phyloP scores from a whole-genome alignment of 1,140 invertebrate species.

The Kradibia gibbosae region DNA sequence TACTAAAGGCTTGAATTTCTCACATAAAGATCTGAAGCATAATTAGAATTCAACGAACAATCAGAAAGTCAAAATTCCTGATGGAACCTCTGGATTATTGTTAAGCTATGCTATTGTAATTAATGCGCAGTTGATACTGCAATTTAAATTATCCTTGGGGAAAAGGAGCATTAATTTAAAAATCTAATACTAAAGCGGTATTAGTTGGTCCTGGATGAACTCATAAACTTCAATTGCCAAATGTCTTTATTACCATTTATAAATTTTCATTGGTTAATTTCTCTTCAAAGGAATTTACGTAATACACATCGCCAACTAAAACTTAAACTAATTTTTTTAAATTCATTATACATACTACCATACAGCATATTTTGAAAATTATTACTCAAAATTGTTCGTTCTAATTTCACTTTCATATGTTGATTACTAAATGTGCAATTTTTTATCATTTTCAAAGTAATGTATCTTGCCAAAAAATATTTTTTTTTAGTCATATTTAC shows the following conservation, averaged over 20 bases:
- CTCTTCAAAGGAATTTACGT: neutral
- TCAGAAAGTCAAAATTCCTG: neutral
- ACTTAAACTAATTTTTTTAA: too few relatives aligned
- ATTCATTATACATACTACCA: too few relatives aligned
- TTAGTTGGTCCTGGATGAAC: neutral
- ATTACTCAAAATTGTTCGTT: too few relatives aligned
- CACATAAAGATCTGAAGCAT: neutral
- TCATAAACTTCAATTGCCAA: slow-evolving; percentile 10
- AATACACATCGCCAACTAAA: neutral
- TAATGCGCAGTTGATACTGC: neutral
- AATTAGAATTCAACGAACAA: neutral
- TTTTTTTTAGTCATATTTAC: too few relatives aligned
- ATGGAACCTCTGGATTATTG: neutral
- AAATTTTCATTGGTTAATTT: neutral
- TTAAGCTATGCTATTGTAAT: neutral
- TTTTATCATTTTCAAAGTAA: too few relatives aligned
- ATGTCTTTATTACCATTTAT: neutral
- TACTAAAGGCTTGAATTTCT: neutral
- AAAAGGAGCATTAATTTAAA: neutral
- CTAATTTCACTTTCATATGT: too few relatives aligned
- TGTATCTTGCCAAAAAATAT: too few relatives aligned
- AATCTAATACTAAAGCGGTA: neutral
- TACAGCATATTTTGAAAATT: too few relatives aligned
- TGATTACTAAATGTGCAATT: too few relatives aligned
- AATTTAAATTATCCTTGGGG: neutral